A percentile compares a stretch with the other conserved stretches of the same genome.
Conservation (phyloP, 2,797 vertebrate genomes). For the Sphaeramia orbicularis region DNA sequence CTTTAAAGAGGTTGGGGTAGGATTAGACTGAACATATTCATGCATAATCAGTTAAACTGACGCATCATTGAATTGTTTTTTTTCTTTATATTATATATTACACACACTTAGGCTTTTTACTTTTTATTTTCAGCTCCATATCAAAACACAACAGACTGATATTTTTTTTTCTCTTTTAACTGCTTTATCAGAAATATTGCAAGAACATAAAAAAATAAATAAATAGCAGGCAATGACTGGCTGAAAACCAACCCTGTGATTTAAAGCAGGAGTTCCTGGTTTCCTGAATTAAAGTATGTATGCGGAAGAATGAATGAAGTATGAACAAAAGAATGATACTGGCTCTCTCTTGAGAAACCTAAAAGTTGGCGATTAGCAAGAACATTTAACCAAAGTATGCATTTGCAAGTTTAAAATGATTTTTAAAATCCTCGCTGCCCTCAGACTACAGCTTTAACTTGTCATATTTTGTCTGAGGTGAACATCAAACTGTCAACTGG, state of each 20-base stretch:
- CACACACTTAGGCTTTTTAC: neutral
- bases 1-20: conserved; percentile 19
- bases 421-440: neutral
- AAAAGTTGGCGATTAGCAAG: conserved; percentile 12
- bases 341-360: neutral
- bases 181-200: conserved; percentile 11
- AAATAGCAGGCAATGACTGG: conserved; percentile 6
- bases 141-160: conserved; percentile 14
- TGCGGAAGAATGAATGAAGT: conserved; percentile 3
- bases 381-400: conserved; percentile 1
- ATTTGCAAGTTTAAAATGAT: conserved; percentile 1
- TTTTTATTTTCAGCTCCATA: conserved; percentile 12
- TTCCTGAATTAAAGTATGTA: conserved; percentile 11
- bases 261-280: conserved; percentile 26
- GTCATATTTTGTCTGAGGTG: conserved; percentile 2
- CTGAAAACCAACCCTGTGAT: conserved; percentile 32
- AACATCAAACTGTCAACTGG: conserved; percentile 46
- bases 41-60: conserved; percentile 3
- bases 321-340: neutral
- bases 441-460: conserved; percentile 21
- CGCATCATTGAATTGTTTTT: conserved; percentile 35
- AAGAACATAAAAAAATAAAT: conserved; percentile 4
- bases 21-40: conserved; percentile 13
- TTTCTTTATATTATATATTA: neutral
- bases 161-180: conserved; percentile 27